Evolutionary conservation across 2,113 vertebrate genomes (phyloP).

Genomic region (Equus quagga): DNA sequence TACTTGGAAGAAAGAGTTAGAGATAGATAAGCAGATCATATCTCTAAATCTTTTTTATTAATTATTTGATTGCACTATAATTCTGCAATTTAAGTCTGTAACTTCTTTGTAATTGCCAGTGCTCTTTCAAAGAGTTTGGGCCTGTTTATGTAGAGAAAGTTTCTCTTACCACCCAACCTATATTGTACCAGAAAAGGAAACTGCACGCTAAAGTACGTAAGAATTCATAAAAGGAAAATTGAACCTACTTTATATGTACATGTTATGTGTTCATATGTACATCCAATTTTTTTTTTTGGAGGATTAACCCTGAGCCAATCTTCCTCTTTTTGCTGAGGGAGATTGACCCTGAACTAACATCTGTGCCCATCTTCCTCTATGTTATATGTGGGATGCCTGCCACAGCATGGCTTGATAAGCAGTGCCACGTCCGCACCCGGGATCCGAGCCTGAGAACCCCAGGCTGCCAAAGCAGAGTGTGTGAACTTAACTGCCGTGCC

Average conservation of each 20-base stretch:
- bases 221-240: slow-evolving; percentile 37
- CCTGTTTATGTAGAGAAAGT: slow-evolving; percentile 12
- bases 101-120: neutral
- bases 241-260: neutral
- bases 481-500: no score
- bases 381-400: no score
- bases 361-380: no score
- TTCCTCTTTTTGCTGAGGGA: no score
- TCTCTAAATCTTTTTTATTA: neutral
- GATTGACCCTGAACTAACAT: no score
- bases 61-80: neutral
- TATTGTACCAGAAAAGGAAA: slow-evolving; percentile 31
- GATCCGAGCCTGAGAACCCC: no score
- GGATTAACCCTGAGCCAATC: no score
- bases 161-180: neutral
- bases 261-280: neutral
- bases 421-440: no score
- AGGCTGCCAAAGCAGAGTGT: no score
- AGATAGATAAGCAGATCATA: neutral
- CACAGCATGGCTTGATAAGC: no score
- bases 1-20: neutral
- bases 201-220: neutral
- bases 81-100: neutral
- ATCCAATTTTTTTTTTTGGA: neutral
- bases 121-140: neutral